A percentile compares a stretch with the other conserved stretches of the same genome.
Evolutionary conservation across 2,888 invertebrate species (phyloP).

Genomic region (Clunio marinus): DNA sequence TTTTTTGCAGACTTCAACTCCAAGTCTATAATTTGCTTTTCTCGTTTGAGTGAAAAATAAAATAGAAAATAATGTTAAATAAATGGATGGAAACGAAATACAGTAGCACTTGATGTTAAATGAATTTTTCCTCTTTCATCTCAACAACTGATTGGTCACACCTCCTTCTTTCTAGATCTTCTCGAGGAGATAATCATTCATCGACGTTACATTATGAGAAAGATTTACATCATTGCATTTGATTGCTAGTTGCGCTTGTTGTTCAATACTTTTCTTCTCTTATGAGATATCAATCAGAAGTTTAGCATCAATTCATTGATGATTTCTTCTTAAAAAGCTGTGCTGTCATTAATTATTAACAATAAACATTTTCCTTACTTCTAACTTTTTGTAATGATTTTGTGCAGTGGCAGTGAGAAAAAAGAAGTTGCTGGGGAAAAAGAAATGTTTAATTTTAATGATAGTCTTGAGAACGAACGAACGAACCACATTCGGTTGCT

Average conservation of each 20-base stretch:
- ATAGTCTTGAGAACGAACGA: not conserved
- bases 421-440: no score
- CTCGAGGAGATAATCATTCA: not conserved
- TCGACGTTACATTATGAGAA: conserved; percentile 2
- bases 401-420: not conserved
- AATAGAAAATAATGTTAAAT: not conserved
- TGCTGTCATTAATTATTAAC: conserved; percentile 17
- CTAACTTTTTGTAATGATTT: not conserved
- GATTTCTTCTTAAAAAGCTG: conserved; percentile 1
- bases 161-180: conserved; percentile 25
- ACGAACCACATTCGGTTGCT: no score
- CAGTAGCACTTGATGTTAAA: conserved; percentile 40
- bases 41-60: not conserved
- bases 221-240: conserved; percentile 29
- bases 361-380: not conserved
- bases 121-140: conserved; percentile 27
- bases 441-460: not conserved
- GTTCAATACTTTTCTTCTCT: not conserved
- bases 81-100: conserved; percentile 30
- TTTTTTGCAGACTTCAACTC: conserved; percentile 18
- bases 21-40: conserved; percentile 28
- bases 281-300: conserved; percentile 29
- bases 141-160: conserved; percentile 38
- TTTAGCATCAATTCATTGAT: conserved; percentile 23
- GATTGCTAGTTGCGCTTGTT: conserved; percentile 24